phyloP scores from a whole-genome alignment of 2,797 vertebrate species.

The Hirundo rustica region DNA sequence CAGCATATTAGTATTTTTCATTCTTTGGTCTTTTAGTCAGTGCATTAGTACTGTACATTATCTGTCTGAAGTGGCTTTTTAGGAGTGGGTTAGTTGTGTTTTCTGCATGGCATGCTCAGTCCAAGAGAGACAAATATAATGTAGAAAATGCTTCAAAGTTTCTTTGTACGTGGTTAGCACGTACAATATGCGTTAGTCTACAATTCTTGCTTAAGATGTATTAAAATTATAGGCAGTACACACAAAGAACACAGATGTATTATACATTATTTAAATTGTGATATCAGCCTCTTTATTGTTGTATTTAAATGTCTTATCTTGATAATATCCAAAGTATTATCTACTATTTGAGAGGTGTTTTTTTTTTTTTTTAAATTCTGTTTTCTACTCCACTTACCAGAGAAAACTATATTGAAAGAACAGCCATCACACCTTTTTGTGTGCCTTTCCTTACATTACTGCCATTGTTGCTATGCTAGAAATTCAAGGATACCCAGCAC shows the following conservation, averaged over 20 bases:
- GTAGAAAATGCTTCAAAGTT: not conserved
- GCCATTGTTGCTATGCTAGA: not conserved
- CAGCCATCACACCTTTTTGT: not conserved
- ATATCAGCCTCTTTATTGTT: not conserved
- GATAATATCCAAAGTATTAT: not conserved
- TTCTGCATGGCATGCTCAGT: not conserved
- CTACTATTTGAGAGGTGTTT: not conserved
- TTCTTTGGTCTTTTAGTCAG: not conserved
- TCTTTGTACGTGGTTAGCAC: not conserved
- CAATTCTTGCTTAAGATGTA: not conserved
- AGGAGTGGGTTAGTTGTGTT: not conserved
- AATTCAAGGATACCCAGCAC: not conserved
- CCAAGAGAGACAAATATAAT: not conserved
- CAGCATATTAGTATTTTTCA: not conserved
- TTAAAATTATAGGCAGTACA: not conserved
- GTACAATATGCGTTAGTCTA: not conserved
- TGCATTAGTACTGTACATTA: not conserved
- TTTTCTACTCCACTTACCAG: not conserved
- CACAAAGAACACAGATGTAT: rapidly evolving
- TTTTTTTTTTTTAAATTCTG: rapidly evolving
- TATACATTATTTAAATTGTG: not conserved
- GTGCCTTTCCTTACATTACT: not conserved
- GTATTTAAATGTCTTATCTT: not conserved
- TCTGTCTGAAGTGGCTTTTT: not conserved
- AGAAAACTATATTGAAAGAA: not conserved